phyloP scores from a whole-genome alignment of 2,797 vertebrate species.

The Acanthopagrus latus region DNA sequence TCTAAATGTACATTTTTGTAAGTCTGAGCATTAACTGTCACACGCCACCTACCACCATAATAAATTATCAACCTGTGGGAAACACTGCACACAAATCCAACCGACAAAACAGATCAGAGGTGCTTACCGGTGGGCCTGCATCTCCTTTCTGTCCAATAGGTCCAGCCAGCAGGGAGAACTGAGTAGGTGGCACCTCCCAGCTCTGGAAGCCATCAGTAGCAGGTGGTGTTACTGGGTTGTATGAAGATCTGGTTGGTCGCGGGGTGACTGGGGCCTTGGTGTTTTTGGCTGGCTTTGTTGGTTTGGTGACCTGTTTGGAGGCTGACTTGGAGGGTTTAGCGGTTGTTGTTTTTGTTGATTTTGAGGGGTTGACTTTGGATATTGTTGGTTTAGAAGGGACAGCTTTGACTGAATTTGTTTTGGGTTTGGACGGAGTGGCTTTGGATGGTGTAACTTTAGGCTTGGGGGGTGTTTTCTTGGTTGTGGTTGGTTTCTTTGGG shows the following conservation, averaged over 20 bases:
- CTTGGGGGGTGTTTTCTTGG: constrained; percentile 74
- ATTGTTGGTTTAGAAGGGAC: constrained; percentile 62
- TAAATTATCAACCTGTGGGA: too few species aligned
- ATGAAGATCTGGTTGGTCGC: constrained; percentile 65
- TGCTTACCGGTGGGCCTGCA: constrained; percentile 89
- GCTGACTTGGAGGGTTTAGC: constrained; percentile 64
- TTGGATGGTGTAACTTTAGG: constrained; percentile 73
- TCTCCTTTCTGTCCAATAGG: constrained; percentile 93
- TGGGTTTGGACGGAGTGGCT: constrained; percentile 71
- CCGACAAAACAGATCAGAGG: constrained; percentile 21
- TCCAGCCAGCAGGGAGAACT: constrained; percentile 87
- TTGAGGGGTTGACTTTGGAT: constrained; percentile 70
- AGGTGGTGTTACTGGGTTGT: constrained; percentile 84
- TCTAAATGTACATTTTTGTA: too few species aligned
- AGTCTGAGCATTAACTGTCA: too few species aligned
- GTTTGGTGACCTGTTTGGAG: constrained; percentile 65
- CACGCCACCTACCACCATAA: too few species aligned
- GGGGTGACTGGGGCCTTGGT: constrained; percentile 68
- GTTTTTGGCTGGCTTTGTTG: constrained; percentile 71
- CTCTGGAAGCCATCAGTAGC: constrained; percentile 87
- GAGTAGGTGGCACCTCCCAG: constrained; percentile 88
- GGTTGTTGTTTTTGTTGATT: constrained; percentile 64
- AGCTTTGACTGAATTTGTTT: constrained; percentile 65
- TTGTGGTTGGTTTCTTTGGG: constrained; percentile 72
- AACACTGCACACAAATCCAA: constrained; percentile 13